Percentiles rank a stretch among this genome's conserved stretches.
phyloP scores from a whole-genome alignment of 2,113 vertebrate genomes.

The Hippocampus barbouri region DNA sequence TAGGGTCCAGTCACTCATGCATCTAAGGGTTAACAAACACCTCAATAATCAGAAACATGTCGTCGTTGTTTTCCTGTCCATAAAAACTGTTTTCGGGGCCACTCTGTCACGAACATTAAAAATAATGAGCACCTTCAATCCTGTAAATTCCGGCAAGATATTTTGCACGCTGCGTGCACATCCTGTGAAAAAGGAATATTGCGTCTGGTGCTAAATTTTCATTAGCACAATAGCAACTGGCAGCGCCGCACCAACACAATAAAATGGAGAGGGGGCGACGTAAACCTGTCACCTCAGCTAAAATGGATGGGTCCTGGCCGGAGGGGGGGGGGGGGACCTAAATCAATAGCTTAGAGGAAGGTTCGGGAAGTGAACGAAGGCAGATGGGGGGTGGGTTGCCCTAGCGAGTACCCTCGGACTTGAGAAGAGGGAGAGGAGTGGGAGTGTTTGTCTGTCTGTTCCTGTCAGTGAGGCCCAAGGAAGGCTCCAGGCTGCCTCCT shows the following conservation, averaged over 20 bases:
- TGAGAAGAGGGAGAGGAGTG: slow-evolving; percentile 45
- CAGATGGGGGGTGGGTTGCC: slow-evolving; percentile 19
- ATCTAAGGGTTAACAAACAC: too few relatives aligned
- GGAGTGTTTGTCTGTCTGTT: slow-evolving; percentile 83
- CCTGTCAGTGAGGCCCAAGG: slow-evolving; percentile 50
- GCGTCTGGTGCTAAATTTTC: slow-evolving; percentile 76
- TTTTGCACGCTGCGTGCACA: slow-evolving; percentile 66
- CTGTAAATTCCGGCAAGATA: slow-evolving; percentile 59
- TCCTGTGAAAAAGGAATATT: slow-evolving; percentile 75
- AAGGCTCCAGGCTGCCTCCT: slow-evolving; percentile 59
- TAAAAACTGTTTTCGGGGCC: slow-evolving; percentile 48
- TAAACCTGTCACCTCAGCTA: slow-evolving; percentile 84
- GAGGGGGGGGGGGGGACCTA: slow-evolving; percentile 74
- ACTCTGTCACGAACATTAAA: slow-evolving; percentile 46
- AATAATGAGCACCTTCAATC: slow-evolving; percentile 60
- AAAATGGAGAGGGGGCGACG: slow-evolving; percentile 79
- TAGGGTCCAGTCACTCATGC: too few relatives aligned
- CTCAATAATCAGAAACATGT: slow-evolving; percentile 47
- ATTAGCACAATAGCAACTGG: slow-evolving; percentile 80
- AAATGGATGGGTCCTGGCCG: slow-evolving; percentile 75
- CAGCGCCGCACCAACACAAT: slow-evolving; percentile 78
- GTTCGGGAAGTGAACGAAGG: slow-evolving; percentile 68
- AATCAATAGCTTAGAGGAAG: slow-evolving; percentile 83
- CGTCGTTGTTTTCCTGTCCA: slow-evolving; percentile 55
- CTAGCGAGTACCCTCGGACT: slow-evolving; percentile 39